Evolutionary conservation across 2,113 vertebrate genomes (phyloP).

Genomic region (Illadopsis cleaveri): DNA sequence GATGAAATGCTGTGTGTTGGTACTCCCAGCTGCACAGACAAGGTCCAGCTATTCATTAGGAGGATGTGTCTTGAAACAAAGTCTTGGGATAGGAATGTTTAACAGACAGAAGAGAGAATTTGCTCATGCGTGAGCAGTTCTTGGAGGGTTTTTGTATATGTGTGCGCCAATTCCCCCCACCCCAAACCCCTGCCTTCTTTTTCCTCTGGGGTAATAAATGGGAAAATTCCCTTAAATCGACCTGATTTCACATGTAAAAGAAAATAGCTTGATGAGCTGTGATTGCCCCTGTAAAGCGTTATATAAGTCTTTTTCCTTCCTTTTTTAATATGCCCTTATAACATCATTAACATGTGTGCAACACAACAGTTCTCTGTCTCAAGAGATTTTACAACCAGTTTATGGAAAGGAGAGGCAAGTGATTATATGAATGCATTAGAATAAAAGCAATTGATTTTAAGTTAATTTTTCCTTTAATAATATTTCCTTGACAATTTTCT

Average conservation of each 20-base stretch:
- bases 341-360: conserved; percentile 1
- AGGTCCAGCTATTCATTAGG: conserved; percentile 50
- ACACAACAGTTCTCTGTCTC: conserved; percentile 20
- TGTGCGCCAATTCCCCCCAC: background rate
- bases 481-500: background rate
- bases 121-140: background rate
- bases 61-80: conserved; percentile 25
- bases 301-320: conserved; percentile 27
- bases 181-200: background rate
- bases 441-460: conserved; percentile 43
- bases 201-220: background rate
- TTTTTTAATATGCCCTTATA: background rate
- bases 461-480: background rate
- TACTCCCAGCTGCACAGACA: background rate
- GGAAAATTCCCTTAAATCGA: background rate
- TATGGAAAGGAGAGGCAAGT: conserved; percentile 13
- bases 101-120: background rate
- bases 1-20: background rate
- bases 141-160: background rate
- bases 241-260: background rate
- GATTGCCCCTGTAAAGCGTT: conserved; percentile 2
- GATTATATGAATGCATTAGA: conserved; percentile 23
- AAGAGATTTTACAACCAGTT: conserved; percentile 42
- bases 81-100: conserved; percentile 13
- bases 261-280: conserved; percentile 32